Evolutionary conservation across 1,140 invertebrate species (phyloP), one percentile per base, ranked within the genome.

Genomic region (Dryas iulia): DNA sequence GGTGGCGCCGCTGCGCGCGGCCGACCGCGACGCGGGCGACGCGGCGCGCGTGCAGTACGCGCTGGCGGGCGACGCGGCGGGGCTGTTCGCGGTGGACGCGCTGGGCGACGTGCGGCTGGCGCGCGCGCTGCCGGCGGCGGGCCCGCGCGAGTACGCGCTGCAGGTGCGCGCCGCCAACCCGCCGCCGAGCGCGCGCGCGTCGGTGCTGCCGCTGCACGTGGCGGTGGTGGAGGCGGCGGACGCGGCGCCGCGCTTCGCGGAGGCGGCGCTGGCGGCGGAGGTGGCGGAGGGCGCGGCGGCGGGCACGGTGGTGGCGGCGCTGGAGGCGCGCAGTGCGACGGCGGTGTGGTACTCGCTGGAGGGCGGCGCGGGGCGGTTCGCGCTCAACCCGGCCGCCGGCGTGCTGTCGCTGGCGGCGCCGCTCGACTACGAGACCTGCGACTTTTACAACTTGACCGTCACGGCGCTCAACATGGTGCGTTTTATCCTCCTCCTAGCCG

Each of bases 161-260:
- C 92, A 95, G 54, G 95, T 98, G 5, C 95, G 95, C 89, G 97
- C 97, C 1, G 94, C 94, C 5, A 97, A 98, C 84, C 94, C 95
- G 73, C 97, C 97, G 10, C 94, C 94, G 12, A 95, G 96, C 8
- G 93, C 96, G 0, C 87, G 96, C 21, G 94, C 95, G 12, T 94
- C 95, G 61, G 96, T 96, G 25, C 93, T 98, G 14, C 96, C 96
- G 18, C 96, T 98, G 1, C 96, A 97, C 82, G 95, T 98, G 12
- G 93, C 95, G 81, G 93, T 98, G 8, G 97, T 97, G 0, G 97
- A 98, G 93, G 96, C 97, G 0, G 96, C 97, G 77, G 97, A 98
- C 86, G 95, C 97, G 60, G 96, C 97, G 18, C 98, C 98, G 1
- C 94, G 94, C 91, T 90, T 67, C 58, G 47, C 60, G 65, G 18